phyloP scores from a whole-genome alignment of 2,797 vertebrate genomes.

The Acrossocheilus fasciatus region DNA sequence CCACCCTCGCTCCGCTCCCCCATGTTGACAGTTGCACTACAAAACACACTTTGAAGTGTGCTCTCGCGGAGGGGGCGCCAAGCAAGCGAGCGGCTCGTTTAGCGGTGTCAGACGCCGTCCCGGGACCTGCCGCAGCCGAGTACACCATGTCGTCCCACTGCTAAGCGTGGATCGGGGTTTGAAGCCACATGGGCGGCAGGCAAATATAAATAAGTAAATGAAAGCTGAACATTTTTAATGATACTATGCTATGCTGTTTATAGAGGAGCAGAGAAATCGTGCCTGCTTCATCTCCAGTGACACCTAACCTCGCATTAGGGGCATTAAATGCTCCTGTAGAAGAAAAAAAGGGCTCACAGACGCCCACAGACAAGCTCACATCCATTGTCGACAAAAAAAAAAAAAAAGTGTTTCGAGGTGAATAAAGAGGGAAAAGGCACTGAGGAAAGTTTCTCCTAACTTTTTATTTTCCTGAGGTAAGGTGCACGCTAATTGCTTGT shows the following conservation, averaged over 20 bases:
- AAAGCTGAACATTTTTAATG: conserved; percentile 77
- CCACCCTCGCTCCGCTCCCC: conserved; percentile 75
- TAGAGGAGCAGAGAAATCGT: conserved; percentile 57
- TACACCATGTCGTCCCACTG: conserved; percentile 66
- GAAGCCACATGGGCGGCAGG: conserved; percentile 72
- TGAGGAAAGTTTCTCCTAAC: conserved; percentile 54
- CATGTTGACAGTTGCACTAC: conserved; percentile 83
- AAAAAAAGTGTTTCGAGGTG: conserved; percentile 72
- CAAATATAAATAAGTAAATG: conserved; percentile 74
- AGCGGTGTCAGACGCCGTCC: conserved; percentile 77
- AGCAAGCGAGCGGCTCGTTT: conserved; percentile 73
- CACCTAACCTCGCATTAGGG: conserved; percentile 76
- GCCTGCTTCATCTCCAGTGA: conserved; percentile 75
- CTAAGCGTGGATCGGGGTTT: conserved; percentile 63
- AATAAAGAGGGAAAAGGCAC: conserved; percentile 67
- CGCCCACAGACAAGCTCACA: conserved; percentile 65
- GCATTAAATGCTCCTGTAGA: conserved; percentile 75
- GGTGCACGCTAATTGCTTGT: conserved; percentile 59
- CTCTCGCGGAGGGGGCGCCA: conserved; percentile 70
- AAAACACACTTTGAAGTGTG: conserved; percentile 82
- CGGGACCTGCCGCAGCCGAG: conserved; percentile 70
- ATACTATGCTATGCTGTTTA: conserved; percentile 73
- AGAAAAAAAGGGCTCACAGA: conserved; percentile 51
- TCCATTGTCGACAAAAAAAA: conserved; percentile 65
- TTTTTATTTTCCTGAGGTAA: conserved; percentile 42